Evolutionary conservation across 2,888 invertebrate species (phyloP), one percentile per base, ranked within the genome.

Genomic region (Hemaris fuciformis): DNA sequence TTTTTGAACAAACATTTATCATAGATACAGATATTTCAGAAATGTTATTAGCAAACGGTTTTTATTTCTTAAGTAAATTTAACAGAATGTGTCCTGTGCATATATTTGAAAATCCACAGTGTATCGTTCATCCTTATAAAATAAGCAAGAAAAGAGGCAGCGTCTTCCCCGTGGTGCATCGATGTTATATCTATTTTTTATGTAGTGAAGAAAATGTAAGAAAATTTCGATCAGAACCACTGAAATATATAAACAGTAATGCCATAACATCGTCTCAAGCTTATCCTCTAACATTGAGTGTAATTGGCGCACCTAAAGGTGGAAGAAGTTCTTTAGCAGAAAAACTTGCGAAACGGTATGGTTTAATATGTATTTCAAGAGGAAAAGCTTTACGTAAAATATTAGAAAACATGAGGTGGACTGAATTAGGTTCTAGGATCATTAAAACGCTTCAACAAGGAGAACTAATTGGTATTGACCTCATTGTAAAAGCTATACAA

Each of bases 21-120:
- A 76, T 95, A 1, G 85, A 88, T 59, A 66, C 83, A 13, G 93
- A 94, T 66, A 83, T 92, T 15, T 95, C 95, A 4, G 94, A 95
- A 71, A 83, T 85, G 60, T 81, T 95, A 46, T 72, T 95, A 41
- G 75, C 84, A 1, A 85, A 85, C 65, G 95, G 95, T 3, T 94
- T 94, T 77, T 94, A 86, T 75, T 93, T 95, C 65, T 76, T 94
- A 20, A 95, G 95, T 76, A 93, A 93, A 69, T 95, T 95, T 79
- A 93, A 94, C 22, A 90, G 93, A 61, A 91, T 93, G 72, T 95
- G 95, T 76, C 96, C 96, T 0, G 95, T 96, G 0, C 93, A 94
- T 72, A 84, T 94, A 57, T 89, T 78, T 72, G 89, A 93, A 70
- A 86, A 93, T 64, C 82, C 88, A 42, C 78, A 88, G 60, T 84